phyloP scores from a whole-genome alignment of 2,797 vertebrate genomes.

The Oceanodroma leucorhoa region DNA sequence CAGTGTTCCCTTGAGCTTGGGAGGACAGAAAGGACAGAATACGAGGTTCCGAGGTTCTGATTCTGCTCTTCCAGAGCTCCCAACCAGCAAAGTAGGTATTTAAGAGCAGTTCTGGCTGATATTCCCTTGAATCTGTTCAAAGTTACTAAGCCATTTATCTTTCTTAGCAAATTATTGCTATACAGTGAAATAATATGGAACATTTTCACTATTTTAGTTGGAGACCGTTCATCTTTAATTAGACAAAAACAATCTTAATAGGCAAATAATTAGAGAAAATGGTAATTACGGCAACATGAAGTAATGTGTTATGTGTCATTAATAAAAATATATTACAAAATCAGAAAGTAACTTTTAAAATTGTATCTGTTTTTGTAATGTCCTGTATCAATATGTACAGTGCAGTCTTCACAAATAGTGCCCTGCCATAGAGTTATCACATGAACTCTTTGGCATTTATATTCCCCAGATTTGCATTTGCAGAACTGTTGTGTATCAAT shows the following conservation, averaged over 20 bases:
- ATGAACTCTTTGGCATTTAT: neutral
- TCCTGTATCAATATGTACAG: neutral
- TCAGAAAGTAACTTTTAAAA: neutral
- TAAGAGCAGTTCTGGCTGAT: neutral
- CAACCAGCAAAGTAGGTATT: neutral
- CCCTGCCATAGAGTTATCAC: neutral
- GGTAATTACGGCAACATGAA: neutral
- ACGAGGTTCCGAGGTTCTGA: rapidly evolving
- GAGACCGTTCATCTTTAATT: neutral
- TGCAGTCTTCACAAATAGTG: neutral
- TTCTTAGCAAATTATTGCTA: neutral
- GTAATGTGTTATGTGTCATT: neutral
- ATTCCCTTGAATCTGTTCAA: neutral
- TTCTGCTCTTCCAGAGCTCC: neutral
- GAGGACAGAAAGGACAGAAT: neutral
- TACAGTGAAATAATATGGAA: neutral
- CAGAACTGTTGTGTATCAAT: neutral
- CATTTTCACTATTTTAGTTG: neutral
- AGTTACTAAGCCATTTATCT: neutral
- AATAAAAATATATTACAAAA: neutral
- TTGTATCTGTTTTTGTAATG: neutral
- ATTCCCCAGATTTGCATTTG: neutral
- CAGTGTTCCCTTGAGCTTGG: neutral
- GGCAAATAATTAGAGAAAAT: neutral
- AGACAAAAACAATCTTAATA: neutral